These are phyloP conservation scores for Seriola quinqueradiata DNA, from an alignment of 2,113 vertebrate species.

Conservation along the genomic window DNA sequence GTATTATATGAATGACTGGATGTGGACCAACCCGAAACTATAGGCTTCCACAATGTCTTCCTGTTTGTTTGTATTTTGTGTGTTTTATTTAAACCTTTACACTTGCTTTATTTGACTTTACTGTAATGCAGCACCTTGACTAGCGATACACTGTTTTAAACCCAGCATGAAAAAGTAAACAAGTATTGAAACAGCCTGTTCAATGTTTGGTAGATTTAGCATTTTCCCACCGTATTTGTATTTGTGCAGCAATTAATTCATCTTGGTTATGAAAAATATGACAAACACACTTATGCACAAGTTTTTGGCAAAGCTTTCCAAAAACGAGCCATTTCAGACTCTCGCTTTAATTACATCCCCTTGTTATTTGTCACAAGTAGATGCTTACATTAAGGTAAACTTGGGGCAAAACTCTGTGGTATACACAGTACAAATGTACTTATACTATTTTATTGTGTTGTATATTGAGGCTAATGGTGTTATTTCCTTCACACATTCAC, in stretches of 20 bases:
- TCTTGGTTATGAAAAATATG: not conserved
- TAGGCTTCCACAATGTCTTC: no score
- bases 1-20: no score
- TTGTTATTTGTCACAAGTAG: not conserved
- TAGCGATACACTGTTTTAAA: not conserved
- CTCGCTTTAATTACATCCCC: not conserved
- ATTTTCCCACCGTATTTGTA: not conserved
- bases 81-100: not conserved
- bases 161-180: not conserved
- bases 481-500: constrained; percentile 18
- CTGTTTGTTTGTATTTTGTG: no score
- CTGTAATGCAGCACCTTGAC: not conserved
- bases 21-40: no score
- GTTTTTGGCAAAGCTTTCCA: not conserved
- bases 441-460: not conserved
- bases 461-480: not conserved
- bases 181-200: not conserved
- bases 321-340: constrained; percentile 10
- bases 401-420: not conserved
- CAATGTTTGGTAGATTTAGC: not conserved
- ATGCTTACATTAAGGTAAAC: not conserved
- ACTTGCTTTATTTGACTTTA: not conserved
- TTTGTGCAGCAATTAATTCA: not conserved
- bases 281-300: not conserved
- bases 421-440: not conserved